Base-by-base conservation (phyloP, 2,888 invertebrate genomes). In the Caenorhabditis macrosperma region DNA sequence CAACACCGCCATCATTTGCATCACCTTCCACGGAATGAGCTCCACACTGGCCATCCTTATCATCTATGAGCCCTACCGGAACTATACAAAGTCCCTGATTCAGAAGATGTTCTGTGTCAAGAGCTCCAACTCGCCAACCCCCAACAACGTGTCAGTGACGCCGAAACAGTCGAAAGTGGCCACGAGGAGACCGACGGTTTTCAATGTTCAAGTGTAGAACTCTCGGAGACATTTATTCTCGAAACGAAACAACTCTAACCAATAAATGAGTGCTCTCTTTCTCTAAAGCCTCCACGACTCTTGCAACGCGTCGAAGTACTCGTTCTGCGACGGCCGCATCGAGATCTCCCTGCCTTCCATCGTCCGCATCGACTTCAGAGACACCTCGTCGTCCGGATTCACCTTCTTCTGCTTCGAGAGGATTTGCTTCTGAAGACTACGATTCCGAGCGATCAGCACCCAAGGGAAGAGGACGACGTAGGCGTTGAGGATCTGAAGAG, bases 301-400 rank as follows among this genome's bases (percentile, higher is more conserved):
- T 22, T 66, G 48, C 17, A 75, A 44, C 10, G 75, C 75, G 54
- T 72, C 67, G 48, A 78, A 78, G 55, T 78, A 72, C 48, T 78
- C 78, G n/a, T 35, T 17, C 26, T 78, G 78, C 30, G 78, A 72
- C 9, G 60, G 67, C 6, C 59, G 24, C 61, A 72, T 44, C 30
- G 71, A 67, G 7, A 78, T 72, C 26, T 55, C 61, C 7, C 52
- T 54, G 17, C 78, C 78, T 41, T 78, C 72, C 38, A 78, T 41
- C 1, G 78, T 72, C 44, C 24, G 22, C n/a, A 78, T 48, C 5
- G 44, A 22, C 41, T 50, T 55, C 22, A 20, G 0, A 4, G 28
- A 38, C 12, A 22, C 66, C 5, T 1, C 20, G 22, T n/a, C 28
- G 22, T 66, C 41, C 59, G 66, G 59, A 4, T 17, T 28, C 3